These are phyloP conservation scores for Cirrhinus mrigala DNA, from an alignment of 2,797 vertebrate genomes.

Conservation along the genomic window DNA sequence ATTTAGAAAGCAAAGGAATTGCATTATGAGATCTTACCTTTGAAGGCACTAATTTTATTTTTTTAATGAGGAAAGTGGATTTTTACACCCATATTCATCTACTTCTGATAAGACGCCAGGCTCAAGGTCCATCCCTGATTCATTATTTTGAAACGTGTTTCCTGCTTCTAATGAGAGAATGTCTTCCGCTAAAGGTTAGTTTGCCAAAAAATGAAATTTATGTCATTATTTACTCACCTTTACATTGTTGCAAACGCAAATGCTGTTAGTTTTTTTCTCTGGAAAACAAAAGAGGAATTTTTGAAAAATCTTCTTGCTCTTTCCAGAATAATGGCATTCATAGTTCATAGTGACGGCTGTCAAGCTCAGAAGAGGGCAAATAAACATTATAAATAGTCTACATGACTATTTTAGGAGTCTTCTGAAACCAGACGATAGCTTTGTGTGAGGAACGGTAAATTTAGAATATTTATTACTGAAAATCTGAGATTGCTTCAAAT, in stretches of 20 bases:
- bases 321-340: neutral
- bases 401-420: neutral
- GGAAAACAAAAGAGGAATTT: neutral
- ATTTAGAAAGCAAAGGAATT: conserved; percentile 51
- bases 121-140: conserved; percentile 55
- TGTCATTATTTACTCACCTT: conserved; percentile 1
- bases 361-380: neutral
- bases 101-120: conserved; percentile 57
- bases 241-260: neutral
- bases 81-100: conserved; percentile 65
- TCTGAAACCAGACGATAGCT: neutral
- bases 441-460: conserved; percentile 1
- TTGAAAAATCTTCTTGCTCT: neutral
- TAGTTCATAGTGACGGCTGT: neutral
- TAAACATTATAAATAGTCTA: neutral
- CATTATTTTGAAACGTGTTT: conserved; percentile 72
- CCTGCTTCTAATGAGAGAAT: conserved; percentile 73
- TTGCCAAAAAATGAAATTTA: neutral
- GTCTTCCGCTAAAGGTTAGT: conserved; percentile 7
- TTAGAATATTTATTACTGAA: neutral
- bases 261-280: neutral
- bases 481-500: neutral
- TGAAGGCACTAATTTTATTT: conserved; percentile 67
- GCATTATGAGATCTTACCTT: conserved; percentile 61
- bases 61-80: conserved; percentile 74